Percentiles rank a stretch among this genome's conserved stretches.
These are phyloP conservation scores for Acromyrmex charruanus DNA, from an alignment of 1,140 invertebrate genomes.

Conservation along the genomic window DNA sequence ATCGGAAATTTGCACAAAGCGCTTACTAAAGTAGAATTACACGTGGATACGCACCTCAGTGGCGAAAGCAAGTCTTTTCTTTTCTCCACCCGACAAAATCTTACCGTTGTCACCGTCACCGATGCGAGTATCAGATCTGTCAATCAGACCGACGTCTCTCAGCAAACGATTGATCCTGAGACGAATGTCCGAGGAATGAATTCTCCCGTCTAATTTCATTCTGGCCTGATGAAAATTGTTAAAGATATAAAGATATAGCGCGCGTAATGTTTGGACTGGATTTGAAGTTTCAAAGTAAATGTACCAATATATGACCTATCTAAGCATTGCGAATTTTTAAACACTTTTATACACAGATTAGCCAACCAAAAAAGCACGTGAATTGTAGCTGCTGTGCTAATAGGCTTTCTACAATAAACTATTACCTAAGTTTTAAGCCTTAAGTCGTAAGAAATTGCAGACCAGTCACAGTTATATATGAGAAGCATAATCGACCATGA, in stretches of 20 bases:
- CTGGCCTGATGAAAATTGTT: constrained; percentile 88
- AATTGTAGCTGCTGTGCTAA: too few relatives aligned
- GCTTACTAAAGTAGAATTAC: constrained; percentile 68
- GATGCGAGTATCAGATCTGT: constrained; percentile 91
- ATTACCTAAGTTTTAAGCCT: too few relatives aligned
- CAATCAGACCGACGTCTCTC: constrained; percentile 91
- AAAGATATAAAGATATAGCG: background rate
- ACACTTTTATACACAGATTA: too few relatives aligned
- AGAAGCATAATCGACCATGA: too few relatives aligned
- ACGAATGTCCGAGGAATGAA: constrained; percentile 87
- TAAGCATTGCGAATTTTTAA: too few relatives aligned
- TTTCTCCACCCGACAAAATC: constrained; percentile 97
- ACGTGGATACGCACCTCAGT: constrained; percentile 90
- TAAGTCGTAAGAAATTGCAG: too few relatives aligned
- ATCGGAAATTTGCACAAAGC: background rate
- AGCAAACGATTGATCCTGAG: constrained; percentile 91
- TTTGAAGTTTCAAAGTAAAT: too few relatives aligned
- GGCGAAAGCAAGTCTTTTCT: constrained; percentile 96
- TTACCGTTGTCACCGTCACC: constrained; percentile 91
- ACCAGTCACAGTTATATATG: too few relatives aligned
- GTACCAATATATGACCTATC: too few relatives aligned
- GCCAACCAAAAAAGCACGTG: too few relatives aligned
- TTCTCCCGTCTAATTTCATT: constrained; percentile 92
- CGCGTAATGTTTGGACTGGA: too few relatives aligned
- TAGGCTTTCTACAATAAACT: too few relatives aligned